phyloP scores from a whole-genome alignment of 2,797 vertebrate species.

The Lepus townsendii region DNA sequence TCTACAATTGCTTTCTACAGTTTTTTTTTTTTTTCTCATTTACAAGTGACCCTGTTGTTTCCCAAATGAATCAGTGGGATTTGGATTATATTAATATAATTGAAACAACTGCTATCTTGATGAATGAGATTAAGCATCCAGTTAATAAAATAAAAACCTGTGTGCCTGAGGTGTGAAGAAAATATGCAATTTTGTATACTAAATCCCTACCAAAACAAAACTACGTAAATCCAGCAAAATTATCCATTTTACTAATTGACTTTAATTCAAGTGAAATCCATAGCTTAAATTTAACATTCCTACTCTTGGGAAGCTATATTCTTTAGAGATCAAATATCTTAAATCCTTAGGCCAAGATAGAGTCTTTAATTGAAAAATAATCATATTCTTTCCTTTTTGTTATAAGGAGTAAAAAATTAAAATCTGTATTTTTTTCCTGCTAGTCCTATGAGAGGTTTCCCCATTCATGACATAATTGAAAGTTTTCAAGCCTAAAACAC shows the following conservation, averaged over 20 bases:
- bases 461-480: slow-evolving; percentile 85
- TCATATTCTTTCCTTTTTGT: slow-evolving; percentile 79
- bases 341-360: slow-evolving; percentile 83
- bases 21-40: slow-evolving; percentile 22
- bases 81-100: slow-evolving; percentile 38
- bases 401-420: slow-evolving; percentile 79
- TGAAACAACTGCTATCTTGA: neutral
- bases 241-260: slow-evolving; percentile 67
- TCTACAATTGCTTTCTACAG: neutral
- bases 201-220: slow-evolving; percentile 42
- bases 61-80: neutral
- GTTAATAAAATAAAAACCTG: neutral
- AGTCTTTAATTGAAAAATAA: slow-evolving; percentile 84
- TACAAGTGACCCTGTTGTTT: slow-evolving; percentile 1
- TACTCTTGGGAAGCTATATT: slow-evolving; percentile 73
- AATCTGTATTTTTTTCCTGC: slow-evolving; percentile 75
- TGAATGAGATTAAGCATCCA: neutral
- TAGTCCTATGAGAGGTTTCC: slow-evolving; percentile 81
- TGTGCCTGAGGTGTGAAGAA: neutral
- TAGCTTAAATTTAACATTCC: slow-evolving; percentile 78
- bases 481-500: slow-evolving; percentile 77
- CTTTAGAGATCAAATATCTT: slow-evolving; percentile 77
- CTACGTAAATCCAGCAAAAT: neutral
- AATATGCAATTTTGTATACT: neutral
- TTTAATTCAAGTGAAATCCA: slow-evolving; percentile 78